Evolutionary conservation across 37 sponge, comb jelly and placozoan genomes (phyloP).

Genomic region (Mnemiopsis leidyi): DNA sequence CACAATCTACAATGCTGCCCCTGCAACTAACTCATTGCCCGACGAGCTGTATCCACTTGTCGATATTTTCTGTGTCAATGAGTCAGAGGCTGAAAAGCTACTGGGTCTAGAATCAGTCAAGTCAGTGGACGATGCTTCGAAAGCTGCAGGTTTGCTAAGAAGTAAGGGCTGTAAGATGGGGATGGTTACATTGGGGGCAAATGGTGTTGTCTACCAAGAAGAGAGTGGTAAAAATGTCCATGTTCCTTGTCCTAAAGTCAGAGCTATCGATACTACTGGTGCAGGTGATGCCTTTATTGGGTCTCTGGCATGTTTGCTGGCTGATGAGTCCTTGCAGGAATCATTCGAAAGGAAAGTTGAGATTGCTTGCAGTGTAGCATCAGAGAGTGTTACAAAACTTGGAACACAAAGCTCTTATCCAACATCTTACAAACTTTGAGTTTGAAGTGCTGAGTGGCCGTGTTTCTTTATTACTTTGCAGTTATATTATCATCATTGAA

Average conservation of each 20-base stretch:
- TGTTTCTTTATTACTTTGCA: too few relatives aligned
- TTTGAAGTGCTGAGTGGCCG: too few relatives aligned
- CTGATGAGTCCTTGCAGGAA: conserved; percentile 51
- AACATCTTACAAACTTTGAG: neutral
- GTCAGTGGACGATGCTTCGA: conserved; percentile 68
- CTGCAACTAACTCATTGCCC: conserved; percentile 69
- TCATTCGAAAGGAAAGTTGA: conserved; percentile 71
- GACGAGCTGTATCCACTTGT: conserved; percentile 71
- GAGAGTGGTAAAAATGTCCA: conserved; percentile 41
- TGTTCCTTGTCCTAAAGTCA: conserved; percentile 75
- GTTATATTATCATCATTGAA: too few relatives aligned
- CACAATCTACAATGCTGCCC: conserved; percentile 88
- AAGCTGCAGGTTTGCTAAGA: conserved; percentile 70
- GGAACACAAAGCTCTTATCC: conserved; percentile 81
- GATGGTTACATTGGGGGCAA: conserved; percentile 85
- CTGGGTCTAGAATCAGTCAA: conserved; percentile 68
- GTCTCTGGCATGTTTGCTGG: conserved; percentile 82
- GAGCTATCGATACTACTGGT: conserved; percentile 91
- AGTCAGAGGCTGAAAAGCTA: conserved; percentile 89
- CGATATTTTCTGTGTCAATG: conserved; percentile 93
- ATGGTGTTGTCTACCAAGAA: conserved; percentile 79
- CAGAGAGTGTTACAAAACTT: conserved; percentile 72
- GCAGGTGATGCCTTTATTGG: conserved; percentile 99
- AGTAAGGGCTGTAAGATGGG: conserved; percentile 65
- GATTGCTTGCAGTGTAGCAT: conserved; percentile 76